Evolutionary conservation across 2,113 vertebrate genomes (phyloP).

Genomic region (Dasyurus viverrinus): DNA sequence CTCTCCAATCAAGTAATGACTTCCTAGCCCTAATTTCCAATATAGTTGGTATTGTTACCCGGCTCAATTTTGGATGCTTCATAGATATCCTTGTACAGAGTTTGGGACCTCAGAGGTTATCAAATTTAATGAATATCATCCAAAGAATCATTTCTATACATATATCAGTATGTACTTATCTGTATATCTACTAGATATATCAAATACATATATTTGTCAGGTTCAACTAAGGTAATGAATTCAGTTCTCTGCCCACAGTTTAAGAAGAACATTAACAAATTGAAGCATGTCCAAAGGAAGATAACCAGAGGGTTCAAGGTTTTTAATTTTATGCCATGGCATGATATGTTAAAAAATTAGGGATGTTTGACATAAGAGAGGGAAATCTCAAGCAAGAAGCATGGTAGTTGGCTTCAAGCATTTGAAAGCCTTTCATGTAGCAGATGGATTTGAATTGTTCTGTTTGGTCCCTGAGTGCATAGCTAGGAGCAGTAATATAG

Average conservation of each 20-base stretch:
- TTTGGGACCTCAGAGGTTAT: not conserved
- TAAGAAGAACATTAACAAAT: not conserved
- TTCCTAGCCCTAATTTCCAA: not conserved
- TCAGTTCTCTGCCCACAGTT: not conserved
- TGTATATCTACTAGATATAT: not conserved
- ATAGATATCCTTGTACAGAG: not conserved
- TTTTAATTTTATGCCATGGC: not conserved
- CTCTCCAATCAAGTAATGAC: not conserved
- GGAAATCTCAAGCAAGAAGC: not conserved
- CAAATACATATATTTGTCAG: not conserved
- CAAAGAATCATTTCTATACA: not conserved
- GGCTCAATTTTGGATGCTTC: not conserved
- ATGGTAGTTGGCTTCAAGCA: not conserved
- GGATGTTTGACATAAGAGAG: not conserved
- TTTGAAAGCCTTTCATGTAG: not conserved
- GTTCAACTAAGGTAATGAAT: not conserved
- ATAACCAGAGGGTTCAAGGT: not conserved
- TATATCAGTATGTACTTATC: not conserved
- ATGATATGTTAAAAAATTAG: not conserved
- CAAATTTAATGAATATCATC: not conserved
- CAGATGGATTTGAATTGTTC: not conserved
- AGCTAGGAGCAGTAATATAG: not conserved
- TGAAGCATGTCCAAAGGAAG: not conserved
- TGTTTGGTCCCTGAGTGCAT: not conserved
- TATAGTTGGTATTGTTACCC: not conserved